Base-by-base conservation (phyloP, 2,888 invertebrate species). In the Mongoloraphidia duomilia region DNA sequence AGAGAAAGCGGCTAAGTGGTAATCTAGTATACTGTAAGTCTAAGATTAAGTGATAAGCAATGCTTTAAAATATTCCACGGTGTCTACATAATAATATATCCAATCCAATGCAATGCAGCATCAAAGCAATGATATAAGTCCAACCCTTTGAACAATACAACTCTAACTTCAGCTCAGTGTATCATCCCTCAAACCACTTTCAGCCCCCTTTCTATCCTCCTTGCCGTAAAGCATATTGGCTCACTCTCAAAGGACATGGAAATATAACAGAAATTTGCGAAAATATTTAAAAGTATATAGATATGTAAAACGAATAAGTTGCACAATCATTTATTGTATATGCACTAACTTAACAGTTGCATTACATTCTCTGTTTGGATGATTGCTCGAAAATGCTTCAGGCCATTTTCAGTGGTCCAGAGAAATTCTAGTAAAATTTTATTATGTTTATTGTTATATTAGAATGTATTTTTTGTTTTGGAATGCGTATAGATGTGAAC, bases 281-380 rank as follows among this genome's bases (percentile, higher is more conserved):
- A 42, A 42, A 42, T 42, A 42, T 42, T 34, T 42, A 42, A 42
- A 42, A 42, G 42, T 42, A 42, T 42, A 42, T 42, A 42, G 42
- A 42, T 42, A 42, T 33, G 33, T 42, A 42, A 26, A 26, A 33
- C 42, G 42, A 33, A 14, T 34, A 26, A 39, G 42, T 12, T 26
- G 33, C 12, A 42, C 42, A 42, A 17, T 42, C 26, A 9, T 42
- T 26, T 12, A 26, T 42, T 42, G 12, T 17, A 17, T 33, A 42
- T 33, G 42, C 12, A 39, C 8, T 9, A 12, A 39, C 42, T 26
- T n/a, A 33, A 33, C 42, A 12, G 9, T 14, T 14, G 42, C 33
- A 26, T n/a, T 10, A 42, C 26, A 6, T 17, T 42, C 10, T 42
- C 12, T 26, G n/a, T 10, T 12, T 42, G 42, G 14, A 17, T 34